Evolutionary conservation across 2,888 invertebrate species (phyloP), one percentile per base, ranked within the genome.

Genomic region (Synergus laeviventris): DNA sequence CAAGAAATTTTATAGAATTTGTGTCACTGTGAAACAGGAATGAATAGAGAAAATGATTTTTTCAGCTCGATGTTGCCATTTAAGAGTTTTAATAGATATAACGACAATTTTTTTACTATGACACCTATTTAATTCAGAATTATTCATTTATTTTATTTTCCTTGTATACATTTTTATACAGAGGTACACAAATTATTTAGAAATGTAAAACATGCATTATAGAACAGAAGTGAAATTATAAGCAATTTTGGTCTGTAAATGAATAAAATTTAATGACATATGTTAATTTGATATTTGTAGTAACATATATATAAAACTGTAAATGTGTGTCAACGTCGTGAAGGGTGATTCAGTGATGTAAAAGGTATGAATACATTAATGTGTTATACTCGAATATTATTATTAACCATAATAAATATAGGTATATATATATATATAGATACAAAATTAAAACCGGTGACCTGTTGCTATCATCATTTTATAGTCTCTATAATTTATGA

Each of bases 291-390:
- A 66, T 66, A 80, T 75, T 76, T 76, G 77, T 81, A 83, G 75
- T 78, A n/a, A n/a, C n/a, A n/a, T n/a, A 78, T 84, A 84, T 84
- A 39, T 38, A 78, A 78, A 84, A 76, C 76, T 84, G 84, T 85
- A 79, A 81, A 82, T 84, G 81, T 84, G 79, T 80, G 82, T 80
- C 81, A 74, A 79, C 83, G 78, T 83, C 73, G 78, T 82, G 79
- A 84, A 78, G 73, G 77, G 78, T 75, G 85, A 83, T 78, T 78
- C 80, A 84, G 81, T 85, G 81, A 81, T 81, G 83, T 85, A 79
- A 83, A 84, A 76, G 84, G 81, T 85, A 84, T 84, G 84, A 81
- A 82, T 77, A 78, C 79, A 84, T 86, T 78, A 83, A 82, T 85
- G 86, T 85, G 81, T 82, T 80, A 83, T 80, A 75, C 79, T 84